phyloP scores from a whole-genome alignment of 2,888 invertebrate genomes.

The Trachelus iudaicus region DNA sequence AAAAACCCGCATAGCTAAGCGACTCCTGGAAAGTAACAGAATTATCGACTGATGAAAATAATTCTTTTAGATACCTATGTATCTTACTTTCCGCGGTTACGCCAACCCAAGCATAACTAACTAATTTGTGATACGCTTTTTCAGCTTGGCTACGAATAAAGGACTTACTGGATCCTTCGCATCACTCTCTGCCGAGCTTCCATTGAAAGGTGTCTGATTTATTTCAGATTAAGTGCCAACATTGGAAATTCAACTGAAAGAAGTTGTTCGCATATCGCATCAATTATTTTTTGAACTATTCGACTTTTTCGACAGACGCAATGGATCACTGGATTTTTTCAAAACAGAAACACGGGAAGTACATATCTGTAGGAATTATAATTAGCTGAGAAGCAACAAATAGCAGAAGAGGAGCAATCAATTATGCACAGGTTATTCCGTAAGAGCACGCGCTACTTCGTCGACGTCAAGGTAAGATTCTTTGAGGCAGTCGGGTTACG shows the following conservation, averaged over 20 bases:
- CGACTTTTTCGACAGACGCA: background rate
- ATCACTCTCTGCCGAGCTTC: background rate
- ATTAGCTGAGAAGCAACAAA: background rate
- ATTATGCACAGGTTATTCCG: slow-evolving; percentile 7
- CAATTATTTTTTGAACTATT: background rate
- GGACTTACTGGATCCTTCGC: background rate
- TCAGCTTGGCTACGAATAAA: background rate
- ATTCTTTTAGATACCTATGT: background rate
- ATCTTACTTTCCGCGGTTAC: background rate
- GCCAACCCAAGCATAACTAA: background rate
- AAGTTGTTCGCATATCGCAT: background rate
- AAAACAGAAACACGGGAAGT: background rate
- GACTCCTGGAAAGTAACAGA: background rate
- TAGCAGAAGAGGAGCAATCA: background rate
- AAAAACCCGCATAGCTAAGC: background rate
- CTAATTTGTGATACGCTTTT: background rate
- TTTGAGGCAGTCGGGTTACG: slow-evolving; percentile 14
- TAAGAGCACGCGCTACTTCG: slow-evolving; percentile 6
- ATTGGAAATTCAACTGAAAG: background rate
- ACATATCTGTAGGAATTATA: background rate
- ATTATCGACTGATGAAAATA: background rate
- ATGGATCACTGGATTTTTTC: background rate
- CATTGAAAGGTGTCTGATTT: background rate
- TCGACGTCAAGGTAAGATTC: slow-evolving; percentile 2
- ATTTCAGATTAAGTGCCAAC: background rate